These are phyloP conservation scores for Plutomurus gul DNA, from an alignment of 1,140 invertebrate genomes.

Conservation along the genomic window DNA sequence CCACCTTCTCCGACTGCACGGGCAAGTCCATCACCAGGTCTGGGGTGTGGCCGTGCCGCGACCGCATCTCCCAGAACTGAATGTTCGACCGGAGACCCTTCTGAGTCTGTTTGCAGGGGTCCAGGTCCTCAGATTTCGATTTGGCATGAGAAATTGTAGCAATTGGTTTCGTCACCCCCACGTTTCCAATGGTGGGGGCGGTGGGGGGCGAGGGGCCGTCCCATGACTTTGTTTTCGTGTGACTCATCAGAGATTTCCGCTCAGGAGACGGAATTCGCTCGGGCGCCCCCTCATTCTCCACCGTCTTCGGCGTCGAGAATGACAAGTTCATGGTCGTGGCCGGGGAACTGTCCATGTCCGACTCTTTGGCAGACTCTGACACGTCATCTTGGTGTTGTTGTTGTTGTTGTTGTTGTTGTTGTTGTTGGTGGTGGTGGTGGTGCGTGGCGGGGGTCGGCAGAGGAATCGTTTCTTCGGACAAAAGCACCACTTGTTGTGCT, in stretches of 20 bases:
- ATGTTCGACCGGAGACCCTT: slow-evolving; percentile 39
- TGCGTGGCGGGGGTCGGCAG: not conserved
- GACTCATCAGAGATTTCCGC: slow-evolving; percentile 39
- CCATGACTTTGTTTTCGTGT: slow-evolving; percentile 30
- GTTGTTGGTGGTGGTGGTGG: not conserved
- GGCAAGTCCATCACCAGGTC: slow-evolving; percentile 89
- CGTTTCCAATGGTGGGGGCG: not conserved
- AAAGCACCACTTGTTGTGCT: not conserved
- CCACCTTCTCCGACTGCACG: slow-evolving; percentile 3
- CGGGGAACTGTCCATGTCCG: not conserved
- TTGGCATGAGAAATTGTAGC: not conserved
- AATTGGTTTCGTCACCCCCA: not conserved
- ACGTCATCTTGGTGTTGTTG: too few species aligned
- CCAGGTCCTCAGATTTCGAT: slow-evolving; percentile 36
- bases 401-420: too few species aligned
- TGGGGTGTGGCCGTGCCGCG: slow-evolving; percentile 66
- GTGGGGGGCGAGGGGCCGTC: slow-evolving; percentile 19
- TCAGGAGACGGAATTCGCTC: slow-evolving; percentile 23
- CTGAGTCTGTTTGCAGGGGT: not conserved
- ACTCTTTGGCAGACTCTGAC: not conserved
- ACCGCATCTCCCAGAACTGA: slow-evolving; percentile 38
- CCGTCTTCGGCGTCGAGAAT: slow-evolving; percentile 34
- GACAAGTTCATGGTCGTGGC: not conserved
- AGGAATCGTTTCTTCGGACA: not conserved
- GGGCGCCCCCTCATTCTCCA: slow-evolving; percentile 33